A percentile compares a stretch with the other conserved stretches of the same genome.
phyloP scores from a whole-genome alignment of 2,888 invertebrate species.

The Parasteatoda lunata region DNA sequence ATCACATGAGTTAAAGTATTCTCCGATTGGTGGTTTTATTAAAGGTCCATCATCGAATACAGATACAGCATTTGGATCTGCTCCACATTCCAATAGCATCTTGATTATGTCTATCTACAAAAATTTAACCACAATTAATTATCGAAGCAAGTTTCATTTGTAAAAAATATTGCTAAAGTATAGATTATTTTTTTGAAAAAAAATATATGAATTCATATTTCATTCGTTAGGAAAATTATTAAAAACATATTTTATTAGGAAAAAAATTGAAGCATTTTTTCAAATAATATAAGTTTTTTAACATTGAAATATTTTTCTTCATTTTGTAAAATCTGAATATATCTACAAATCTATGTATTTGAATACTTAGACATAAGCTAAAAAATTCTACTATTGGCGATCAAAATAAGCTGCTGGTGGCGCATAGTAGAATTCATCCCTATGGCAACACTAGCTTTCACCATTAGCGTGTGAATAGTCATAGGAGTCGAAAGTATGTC shows the following conservation, averaged over 20 bases:
- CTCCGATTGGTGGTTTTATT: conserved; percentile 85
- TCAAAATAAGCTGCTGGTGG: no score
- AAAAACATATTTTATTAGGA: no score
- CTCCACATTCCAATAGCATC: conserved; percentile 75
- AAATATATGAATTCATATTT: neutral
- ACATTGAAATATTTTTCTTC: neutral
- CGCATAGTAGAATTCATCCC: no score
- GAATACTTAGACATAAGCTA: neutral
- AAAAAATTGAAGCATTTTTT: neutral
- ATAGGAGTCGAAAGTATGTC: no score
- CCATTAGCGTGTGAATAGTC: no score
- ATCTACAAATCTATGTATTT: neutral
- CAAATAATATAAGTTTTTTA: neutral
- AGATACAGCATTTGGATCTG: conserved; percentile 80
- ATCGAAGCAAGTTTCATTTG: no score
- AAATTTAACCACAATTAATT: no score
- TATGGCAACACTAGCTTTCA: no score
- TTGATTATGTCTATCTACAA: conserved; percentile 71
- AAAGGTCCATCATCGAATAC: conserved; percentile 82
- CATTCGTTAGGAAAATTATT: neutral
- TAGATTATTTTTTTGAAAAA: neutral
- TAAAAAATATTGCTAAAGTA: no score
- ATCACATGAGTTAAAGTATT: conserved; percentile 84
- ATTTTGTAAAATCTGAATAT: neutral
- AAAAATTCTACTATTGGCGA: no score